A percentile compares a stretch with the other conserved stretches of the same genome.
These are phyloP conservation scores for Hypselothyrea guttata DNA, from an alignment of 2,888 invertebrate genomes.

Conservation along the genomic window DNA sequence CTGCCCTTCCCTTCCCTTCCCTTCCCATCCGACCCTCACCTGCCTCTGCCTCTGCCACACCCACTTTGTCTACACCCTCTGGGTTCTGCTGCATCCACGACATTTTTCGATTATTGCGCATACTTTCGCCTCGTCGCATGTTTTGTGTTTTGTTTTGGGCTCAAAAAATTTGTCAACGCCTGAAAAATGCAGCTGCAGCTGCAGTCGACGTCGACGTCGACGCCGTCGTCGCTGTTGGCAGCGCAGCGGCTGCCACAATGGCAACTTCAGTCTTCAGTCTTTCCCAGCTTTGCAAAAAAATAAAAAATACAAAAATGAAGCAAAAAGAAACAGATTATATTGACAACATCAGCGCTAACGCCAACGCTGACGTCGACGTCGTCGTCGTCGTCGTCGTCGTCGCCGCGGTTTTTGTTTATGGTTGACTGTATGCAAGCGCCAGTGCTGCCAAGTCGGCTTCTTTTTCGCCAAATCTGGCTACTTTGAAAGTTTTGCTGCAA, in stretches of 20 bases:
- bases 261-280: conserved; percentile 4
- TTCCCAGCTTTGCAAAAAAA: conserved; percentile 9
- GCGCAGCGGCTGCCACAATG: conserved; percentile 21
- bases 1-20: conserved; percentile 1
- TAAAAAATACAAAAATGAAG: conserved; percentile 15
- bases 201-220: no score
- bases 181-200: conserved; percentile 54
- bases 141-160: conserved; percentile 62
- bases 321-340: conserved; percentile 49
- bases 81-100: conserved; percentile 22
- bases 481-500: no score
- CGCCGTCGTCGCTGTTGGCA: neutral
- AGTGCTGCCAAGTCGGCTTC: no score
- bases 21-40: no score
- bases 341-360: conserved; percentile 55
- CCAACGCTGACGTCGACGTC: conserved; percentile 14
- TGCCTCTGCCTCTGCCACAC: neutral
- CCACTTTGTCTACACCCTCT: no score
- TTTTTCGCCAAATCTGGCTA: no score
- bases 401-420: conserved; percentile 36
- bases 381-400: neutral
- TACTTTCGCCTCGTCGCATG: conserved; percentile 53
- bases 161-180: conserved; percentile 69
- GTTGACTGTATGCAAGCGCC: conserved; percentile 12
- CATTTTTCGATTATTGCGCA: conserved; percentile 75